Evolutionary conservation across 1,140 invertebrate species (phyloP), one percentile per base, ranked within the genome.

Genomic region (Zaprionus nigranus): DNA sequence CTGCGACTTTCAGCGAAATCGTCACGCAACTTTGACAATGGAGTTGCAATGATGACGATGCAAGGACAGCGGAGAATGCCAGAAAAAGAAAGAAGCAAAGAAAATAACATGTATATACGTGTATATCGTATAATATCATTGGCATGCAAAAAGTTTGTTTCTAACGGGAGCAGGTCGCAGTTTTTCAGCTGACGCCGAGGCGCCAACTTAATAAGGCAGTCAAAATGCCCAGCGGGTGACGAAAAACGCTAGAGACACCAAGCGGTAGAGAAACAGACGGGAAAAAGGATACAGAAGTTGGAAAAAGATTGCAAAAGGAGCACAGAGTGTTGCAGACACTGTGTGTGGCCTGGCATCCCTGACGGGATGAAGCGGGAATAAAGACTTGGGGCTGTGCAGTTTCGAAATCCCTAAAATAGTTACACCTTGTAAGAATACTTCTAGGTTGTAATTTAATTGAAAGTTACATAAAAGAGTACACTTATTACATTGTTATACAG

Each of bases 141-240:
- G 84, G 84, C 74, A 88, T 81, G 78, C 84, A 75, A 56, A 90
- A 90, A 88, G 78, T 84, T 87, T 81, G 43, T 24, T 51, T 70
- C 60, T 40, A 36, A 58, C 46, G 53, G 53, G 24, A 53, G 71
- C 58, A 64, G 68, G 81, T 71, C 78, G 74, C 62, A 66, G 79
- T 75, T 79, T 71, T 81, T 74, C 66, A 68, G 75, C 74, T 79
- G 67, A 61, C 82, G 59, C 36, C 57, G 43, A 81, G 84, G 85
- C 85, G 84, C 78, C 85, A 87, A 87, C 84, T 88, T 87, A 83
- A 87, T 84, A 87, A 90, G 84, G 83, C 85, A 81, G 63, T 73
- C 69, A 80, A 83, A 64, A 61, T 76, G 67, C 81, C 54, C 64
- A 72, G 67, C 74, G 81, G 81, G 77, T 77, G 77, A 54, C 68